Evolutionary conservation across 1,140 invertebrate species (phyloP).

Genomic region (Heliconius hewitsoni): DNA sequence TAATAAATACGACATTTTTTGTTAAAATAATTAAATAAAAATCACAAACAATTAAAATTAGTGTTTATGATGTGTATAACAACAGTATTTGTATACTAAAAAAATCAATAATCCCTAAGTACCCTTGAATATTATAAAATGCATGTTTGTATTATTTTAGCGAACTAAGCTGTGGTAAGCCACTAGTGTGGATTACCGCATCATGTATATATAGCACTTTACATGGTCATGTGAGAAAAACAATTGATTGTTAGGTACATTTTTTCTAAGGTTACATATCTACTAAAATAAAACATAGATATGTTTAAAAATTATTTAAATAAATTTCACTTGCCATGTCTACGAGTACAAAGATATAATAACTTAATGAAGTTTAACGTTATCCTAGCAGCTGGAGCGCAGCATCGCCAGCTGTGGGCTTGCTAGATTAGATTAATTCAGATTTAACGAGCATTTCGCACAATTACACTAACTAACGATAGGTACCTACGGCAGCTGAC

Average conservation of each 20-base stretch:
- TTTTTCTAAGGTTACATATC: not conserved
- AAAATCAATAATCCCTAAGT: no score
- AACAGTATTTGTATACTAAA: no score
- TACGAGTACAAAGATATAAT: conserved; percentile 15
- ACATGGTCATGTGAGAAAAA: not conserved
- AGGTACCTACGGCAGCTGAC: not conserved
- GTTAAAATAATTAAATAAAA: no score
- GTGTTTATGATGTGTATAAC: no score
- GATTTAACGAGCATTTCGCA: conserved; percentile 16
- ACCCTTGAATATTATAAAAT: not conserved
- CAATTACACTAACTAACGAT: conserved; percentile 11
- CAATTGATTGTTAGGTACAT: not conserved
- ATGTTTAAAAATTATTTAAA: not conserved
- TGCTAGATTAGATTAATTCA: conserved; percentile 26
- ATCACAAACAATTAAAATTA: no score
- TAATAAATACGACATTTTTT: no score
- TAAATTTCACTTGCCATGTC: conserved; percentile 13
- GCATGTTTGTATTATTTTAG: not conserved
- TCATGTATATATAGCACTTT: no score
- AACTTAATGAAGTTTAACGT: conserved; percentile 20
- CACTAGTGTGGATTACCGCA: no score
- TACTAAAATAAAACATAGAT: not conserved
- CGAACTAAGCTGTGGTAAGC: no score
- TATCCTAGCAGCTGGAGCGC: conserved; percentile 15
- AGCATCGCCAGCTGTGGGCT: conserved; percentile 22